Base-by-base conservation (phyloP, 1,140 invertebrate genomes). In the Lordiphosa stackelbergi region DNA sequence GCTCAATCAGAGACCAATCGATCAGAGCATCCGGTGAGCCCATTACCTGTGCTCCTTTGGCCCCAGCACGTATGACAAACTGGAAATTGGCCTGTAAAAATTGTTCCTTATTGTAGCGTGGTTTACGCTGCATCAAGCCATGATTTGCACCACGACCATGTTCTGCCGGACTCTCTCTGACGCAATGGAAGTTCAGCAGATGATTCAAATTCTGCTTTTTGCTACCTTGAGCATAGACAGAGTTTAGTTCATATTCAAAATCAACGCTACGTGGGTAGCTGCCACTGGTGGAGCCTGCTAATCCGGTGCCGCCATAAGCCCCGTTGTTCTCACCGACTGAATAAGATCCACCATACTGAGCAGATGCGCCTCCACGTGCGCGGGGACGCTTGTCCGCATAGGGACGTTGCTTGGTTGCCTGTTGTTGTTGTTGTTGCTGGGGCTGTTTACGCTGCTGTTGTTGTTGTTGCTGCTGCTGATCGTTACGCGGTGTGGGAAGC, bases 61-160 rank as follows among this genome's bases (percentile, higher is more conserved):
- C 93, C 83, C 90, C 90, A 68, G 92, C 90, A 85, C 92, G 93
- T 37, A 98, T 95, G 79, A 98, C 92, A 92, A 98, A 99, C 88
- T 98, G 97, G 88, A 96, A 98, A 90, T 97, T 97, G 34, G 96
- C 96, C 89, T 97, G 95, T 34, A 98, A 89, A 88, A 96, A 98
- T 74, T 96, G 93, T 87, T 98, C 95, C 88, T 97, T 96, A 88
- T 95, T 96, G 88, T 96, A 97, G 16, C 54, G 90, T 86, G 88
- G 86, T 77, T 88, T 72, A 55, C 86, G 69, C 60, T 72, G 66
- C 69, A 73, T 47, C 73, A 79, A 70, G 71, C 53, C 55, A 12
- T 62, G 53, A 24, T 38, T 90, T 89, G 45, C 62, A 90, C 88
- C 38, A 89, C 88, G 87, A 75, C 19, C 88, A 70, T 72, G 86